Percentiles rank a stretch among this genome's conserved stretches.
Evolutionary conservation across 2,113 vertebrate species (phyloP).

Genomic region (Ploceus nigricollis): DNA sequence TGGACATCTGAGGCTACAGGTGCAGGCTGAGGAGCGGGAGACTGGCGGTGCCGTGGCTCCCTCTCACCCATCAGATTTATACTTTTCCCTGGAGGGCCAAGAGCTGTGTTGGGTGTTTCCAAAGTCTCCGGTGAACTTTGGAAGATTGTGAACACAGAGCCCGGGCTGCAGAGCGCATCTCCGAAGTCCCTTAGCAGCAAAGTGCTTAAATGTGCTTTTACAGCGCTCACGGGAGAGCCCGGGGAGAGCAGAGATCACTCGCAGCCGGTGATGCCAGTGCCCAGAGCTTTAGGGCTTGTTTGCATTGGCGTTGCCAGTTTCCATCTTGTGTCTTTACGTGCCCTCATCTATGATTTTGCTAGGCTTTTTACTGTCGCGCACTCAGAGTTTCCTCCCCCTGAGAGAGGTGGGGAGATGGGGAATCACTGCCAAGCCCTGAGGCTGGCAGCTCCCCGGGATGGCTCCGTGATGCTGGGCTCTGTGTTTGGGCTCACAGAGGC

Average conservation of each 20-base stretch:
- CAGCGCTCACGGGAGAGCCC: rapidly evolving
- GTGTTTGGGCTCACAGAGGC: rapidly evolving
- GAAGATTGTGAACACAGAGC: rapidly evolving
- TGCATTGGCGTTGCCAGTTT: neutral
- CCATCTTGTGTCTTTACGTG: neutral
- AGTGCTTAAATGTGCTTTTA: neutral
- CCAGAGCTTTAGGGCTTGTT: neutral
- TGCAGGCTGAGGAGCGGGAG: neutral
- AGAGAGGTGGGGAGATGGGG: neutral
- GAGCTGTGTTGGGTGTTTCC: neutral
- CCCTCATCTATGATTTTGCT: neutral
- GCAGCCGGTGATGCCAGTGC: neutral
- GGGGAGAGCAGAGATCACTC: rapidly evolving
- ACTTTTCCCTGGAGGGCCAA: neutral
- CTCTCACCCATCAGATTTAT: rapidly evolving
- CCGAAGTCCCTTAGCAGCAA: neutral
- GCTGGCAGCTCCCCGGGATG: rapidly evolving
- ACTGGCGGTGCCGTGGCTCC: rapidly evolving
- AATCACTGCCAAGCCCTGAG: rapidly evolving
- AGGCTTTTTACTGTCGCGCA: rapidly evolving
- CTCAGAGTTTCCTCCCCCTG: rapidly evolving
- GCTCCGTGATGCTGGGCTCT: neutral
- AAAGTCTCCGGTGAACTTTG: neutral
- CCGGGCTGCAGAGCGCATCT: neutral
- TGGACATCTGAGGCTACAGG: rapidly evolving